These are phyloP conservation scores for Siniperca chuatsi DNA, from an alignment of 2,113 vertebrate genomes.

Conservation along the genomic window DNA sequence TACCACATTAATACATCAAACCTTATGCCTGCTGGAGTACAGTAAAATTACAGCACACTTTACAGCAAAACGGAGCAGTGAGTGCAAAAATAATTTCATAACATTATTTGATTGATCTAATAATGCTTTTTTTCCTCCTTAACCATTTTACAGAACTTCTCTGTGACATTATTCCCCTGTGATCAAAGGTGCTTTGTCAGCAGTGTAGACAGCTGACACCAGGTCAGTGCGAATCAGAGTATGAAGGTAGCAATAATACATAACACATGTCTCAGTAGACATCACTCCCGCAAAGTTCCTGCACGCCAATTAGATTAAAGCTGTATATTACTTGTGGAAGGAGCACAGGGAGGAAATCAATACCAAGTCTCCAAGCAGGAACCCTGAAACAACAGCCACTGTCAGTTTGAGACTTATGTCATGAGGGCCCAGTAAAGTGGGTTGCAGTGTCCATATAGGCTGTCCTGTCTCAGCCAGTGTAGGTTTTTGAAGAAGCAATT, in stretches of 20 bases:
- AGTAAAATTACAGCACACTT: neutral
- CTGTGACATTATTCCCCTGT: constrained; percentile 38
- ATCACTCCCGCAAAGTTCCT: constrained; percentile 67
- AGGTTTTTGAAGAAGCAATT: constrained; percentile 44
- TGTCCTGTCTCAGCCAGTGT: constrained; percentile 20
- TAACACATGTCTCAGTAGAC: constrained; percentile 70
- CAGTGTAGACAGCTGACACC: constrained; percentile 66
- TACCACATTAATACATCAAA: neutral
- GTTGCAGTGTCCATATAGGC: constrained; percentile 44
- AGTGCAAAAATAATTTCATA: neutral
- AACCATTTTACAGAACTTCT: constrained; percentile 10
- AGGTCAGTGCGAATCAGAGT: constrained; percentile 66
- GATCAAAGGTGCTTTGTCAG: constrained; percentile 73
- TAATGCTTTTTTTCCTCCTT: neutral
- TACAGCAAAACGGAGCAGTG: neutral
- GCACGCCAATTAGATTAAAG: constrained; percentile 80
- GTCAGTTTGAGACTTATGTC: constrained; percentile 67
- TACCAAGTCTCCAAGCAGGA: constrained; percentile 71
- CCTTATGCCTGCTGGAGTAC: neutral
- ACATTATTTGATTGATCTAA: constrained; percentile 24
- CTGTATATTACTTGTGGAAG: constrained; percentile 76
- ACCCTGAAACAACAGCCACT: constrained; percentile 67
- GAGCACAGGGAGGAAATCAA: constrained; percentile 72
- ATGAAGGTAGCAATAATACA: constrained; percentile 73
- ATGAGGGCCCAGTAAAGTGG: constrained; percentile 36